These are phyloP conservation scores for Pandemis cinnamomeana DNA, from an alignment of 2,888 invertebrate species.

Conservation along the genomic window DNA sequence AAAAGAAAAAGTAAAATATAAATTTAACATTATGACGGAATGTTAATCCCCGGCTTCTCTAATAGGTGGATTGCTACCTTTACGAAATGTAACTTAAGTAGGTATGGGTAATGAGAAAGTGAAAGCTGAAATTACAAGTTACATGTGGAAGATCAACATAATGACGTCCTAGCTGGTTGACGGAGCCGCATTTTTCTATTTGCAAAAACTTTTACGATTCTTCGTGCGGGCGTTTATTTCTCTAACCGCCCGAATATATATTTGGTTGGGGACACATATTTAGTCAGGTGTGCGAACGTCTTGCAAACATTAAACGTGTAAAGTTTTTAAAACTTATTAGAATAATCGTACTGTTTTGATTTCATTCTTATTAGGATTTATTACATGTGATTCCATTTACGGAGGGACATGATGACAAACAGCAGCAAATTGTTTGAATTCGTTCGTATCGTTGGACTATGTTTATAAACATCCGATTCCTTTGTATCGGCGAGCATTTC, in stretches of 20 bases:
- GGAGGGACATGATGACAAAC: conserved; percentile 11
- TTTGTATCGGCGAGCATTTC: conserved; percentile 14
- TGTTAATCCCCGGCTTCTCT: conserved; percentile 25
- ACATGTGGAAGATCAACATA: conserved; percentile 49
- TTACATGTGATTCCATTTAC: conserved; percentile 4
- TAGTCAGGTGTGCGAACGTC: not conserved
- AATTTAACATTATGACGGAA: conserved; percentile 28
- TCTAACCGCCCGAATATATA: not conserved
- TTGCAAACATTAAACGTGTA: not conserved
- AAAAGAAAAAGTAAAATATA: conserved; percentile 18
- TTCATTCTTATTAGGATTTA: not conserved
- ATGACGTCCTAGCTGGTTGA: conserved; percentile 43
- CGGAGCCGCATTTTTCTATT: conserved; percentile 41
- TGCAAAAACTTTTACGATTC: conserved; percentile 50
- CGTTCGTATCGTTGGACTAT: conserved; percentile 21
- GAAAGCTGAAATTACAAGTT: conserved; percentile 42
- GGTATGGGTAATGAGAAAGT: conserved; percentile 41
- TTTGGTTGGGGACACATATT: conserved; percentile 7
- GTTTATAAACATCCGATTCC: conserved; percentile 25
- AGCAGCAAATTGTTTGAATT: conserved; percentile 26
- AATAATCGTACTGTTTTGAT: not conserved
- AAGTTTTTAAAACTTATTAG: not conserved
- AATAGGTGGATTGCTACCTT: conserved; percentile 27
- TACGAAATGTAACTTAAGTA: conserved; percentile 32
- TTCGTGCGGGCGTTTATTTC: conserved; percentile 46